These are phyloP conservation scores for Anas bahamensis DNA, from an alignment of 2,797 vertebrate genomes.

Conservation along the genomic window DNA sequence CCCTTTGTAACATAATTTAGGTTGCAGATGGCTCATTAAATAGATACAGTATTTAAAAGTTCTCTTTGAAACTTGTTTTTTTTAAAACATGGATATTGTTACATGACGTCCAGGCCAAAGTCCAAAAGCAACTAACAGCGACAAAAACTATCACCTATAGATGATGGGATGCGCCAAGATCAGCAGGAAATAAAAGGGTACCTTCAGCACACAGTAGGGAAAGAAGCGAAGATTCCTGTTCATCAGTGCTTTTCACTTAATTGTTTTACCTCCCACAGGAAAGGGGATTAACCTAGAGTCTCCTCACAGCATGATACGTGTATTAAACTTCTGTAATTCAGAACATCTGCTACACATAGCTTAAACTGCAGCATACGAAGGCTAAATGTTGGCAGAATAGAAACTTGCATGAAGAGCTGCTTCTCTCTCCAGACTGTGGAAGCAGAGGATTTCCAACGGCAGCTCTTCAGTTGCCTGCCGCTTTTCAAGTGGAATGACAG, in stretches of 20 bases:
- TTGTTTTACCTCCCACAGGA: slow-evolving; percentile 34
- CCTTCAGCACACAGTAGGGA: background rate
- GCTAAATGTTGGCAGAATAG: background rate
- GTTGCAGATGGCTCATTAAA: background rate
- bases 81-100: background rate
- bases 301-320: background rate
- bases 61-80: background rate
- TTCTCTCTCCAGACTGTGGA: background rate
- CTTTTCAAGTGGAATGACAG: background rate
- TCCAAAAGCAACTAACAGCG: background rate
- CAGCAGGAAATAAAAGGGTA: background rate
- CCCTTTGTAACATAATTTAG: background rate
- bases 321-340: background rate
- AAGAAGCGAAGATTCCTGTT: background rate
- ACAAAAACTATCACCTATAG: background rate
- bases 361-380: background rate
- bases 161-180: background rate
- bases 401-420: background rate
- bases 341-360: background rate
- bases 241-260: slow-evolving; percentile 5
- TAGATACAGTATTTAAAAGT: background rate
- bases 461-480: background rate
- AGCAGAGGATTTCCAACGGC: background rate
- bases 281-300: slow-evolving; percentile 22
- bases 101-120: background rate